Conservation (phyloP, 2,888 invertebrate genomes). For the Dorcus parallelipipedus region DNA sequence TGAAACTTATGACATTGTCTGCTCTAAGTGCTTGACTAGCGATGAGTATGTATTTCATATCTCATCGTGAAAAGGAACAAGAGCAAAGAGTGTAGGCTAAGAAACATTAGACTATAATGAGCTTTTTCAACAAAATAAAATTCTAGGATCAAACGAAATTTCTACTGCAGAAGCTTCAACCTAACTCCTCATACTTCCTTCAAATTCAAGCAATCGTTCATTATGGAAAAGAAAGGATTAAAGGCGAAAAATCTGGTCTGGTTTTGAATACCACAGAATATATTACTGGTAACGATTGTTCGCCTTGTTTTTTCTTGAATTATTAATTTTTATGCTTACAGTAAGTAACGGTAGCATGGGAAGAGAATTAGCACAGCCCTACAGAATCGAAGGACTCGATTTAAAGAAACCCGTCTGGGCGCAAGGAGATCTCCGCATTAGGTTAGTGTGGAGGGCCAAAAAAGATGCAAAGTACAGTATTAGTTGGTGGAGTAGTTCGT, state of each 20-base stretch:
- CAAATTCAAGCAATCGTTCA: slow-evolving; percentile 75
- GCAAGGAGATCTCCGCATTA: slow-evolving; percentile 39
- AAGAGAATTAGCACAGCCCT: slow-evolving; percentile 1
- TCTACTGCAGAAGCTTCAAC: slow-evolving; percentile 62
- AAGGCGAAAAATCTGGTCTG: slow-evolving; percentile 67
- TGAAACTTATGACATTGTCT: too few relatives aligned
- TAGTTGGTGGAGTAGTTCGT: slow-evolving; percentile 44
- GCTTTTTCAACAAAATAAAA: slow-evolving; percentile 1
- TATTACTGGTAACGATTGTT: slow-evolving; percentile 40
- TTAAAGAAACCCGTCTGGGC: slow-evolving; percentile 43
- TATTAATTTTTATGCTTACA: slow-evolving; percentile 5
- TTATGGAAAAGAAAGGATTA: slow-evolving; percentile 64
- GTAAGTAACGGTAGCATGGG: background rate
- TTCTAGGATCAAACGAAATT: slow-evolving; percentile 62
- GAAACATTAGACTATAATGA: too few relatives aligned
- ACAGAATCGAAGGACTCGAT: slow-evolving; percentile 38
- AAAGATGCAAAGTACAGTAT: slow-evolving; percentile 35
- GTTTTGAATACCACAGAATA: slow-evolving; percentile 67
- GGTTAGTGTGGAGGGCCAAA: slow-evolving; percentile 40
- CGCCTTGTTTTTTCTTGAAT: background rate
- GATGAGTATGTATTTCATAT: too few relatives aligned
- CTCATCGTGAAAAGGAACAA: too few relatives aligned
- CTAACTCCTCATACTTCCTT: slow-evolving; percentile 70
- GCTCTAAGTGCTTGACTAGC: too few relatives aligned
- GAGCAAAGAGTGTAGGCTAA: too few relatives aligned